Evolutionary conservation across 2,888 invertebrate species (phyloP), one percentile per base, ranked within the genome.

Genomic region (Nebria salina): DNA sequence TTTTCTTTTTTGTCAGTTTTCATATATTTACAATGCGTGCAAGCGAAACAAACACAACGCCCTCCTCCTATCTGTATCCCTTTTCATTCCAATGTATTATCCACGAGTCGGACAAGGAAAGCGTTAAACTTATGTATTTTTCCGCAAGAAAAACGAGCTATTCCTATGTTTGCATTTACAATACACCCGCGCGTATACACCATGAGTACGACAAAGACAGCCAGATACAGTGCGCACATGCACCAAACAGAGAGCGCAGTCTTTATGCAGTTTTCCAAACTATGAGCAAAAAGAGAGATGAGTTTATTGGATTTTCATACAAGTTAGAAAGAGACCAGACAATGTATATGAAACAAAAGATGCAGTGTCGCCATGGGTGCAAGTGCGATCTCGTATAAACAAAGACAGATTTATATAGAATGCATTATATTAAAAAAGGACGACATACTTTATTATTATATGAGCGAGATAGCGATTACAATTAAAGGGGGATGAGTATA

Each of bases 81-180:
- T 54, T 54, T 54, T 54, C 54, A 54, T 54, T 13, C 54, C 54
- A 54, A 54, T 54, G 54, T 8, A 54, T 54, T 54, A 54, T 54
- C 54, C 13, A 54, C 13, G 70, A 25, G 70, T 70, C 3, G 11
- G 73, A 73, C 73, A 43, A 64, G 43, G 73, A 78, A 15, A 74
- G 66, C 41, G 25, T 72, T 9, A 66, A 73, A 78, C 73, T 66
- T 78, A 78, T 78, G 66, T 78, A 73, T 78, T 78, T 78, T 78
- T 78, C 72, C 34, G 11, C 73, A 65, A 34, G 76, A 73, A 73
- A 78, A 73, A 78, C 54, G n/a, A 73, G 65, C 20, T 73, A 26
- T 73, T 20, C 34, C 42, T 65, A 77, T 72, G 73, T 79, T 79
- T 79, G 78, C 78, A 79, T 79, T 79, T 79, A 79, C 78, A 79